Evolutionary conservation across 2,797 vertebrate genomes (phyloP), one percentile per base, ranked within the genome.

Genomic region (Triplophysa bombifrons): DNA sequence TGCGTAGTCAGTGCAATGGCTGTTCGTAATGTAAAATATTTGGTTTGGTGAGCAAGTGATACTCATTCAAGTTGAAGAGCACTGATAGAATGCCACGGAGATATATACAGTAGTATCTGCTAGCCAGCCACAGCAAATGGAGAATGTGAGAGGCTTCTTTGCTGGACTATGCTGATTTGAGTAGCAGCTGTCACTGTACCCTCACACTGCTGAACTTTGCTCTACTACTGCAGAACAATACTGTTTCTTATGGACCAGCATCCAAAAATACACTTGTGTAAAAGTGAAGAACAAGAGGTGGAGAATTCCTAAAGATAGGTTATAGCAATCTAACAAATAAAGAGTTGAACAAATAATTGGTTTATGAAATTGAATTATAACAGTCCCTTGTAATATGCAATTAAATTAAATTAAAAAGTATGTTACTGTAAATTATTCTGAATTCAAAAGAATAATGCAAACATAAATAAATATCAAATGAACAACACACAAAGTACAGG

Each of bases 51-150:
- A 11, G 44, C 44, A 46, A 46, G 13, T 51, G 14, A 17, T 51
- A 51, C 3, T 19, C 17, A 19, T 17, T 16, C 50, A 51, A 16
- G 2, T 51, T 51, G 50, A 50, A 17, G 3, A 16, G 13, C 13
- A 0, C 14, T 50, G 14, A 66, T 46, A 63, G 16, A 38, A 44
- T 20, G 53, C 4, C 9, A 5, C 22, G 25, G 7, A 20, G 27
- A 34, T 20, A 67, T 13, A 76, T 60, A 8, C 34, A 38, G 34
- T 38, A 34, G 41, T 46, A 41, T 19, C 50, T 19, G 76, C 77
- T 80, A 67, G 71, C 58, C 66, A 76, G 72, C 56, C 60, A 51
- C 81, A 83, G 72, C 77, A 85, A 80, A 84, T 82, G 82, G 80
- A 72, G 65, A 64, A 80, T 34, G 68, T 69, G 60, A 82, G 48